A percentile compares a stretch with the other conserved stretches of the same genome.
Evolutionary conservation across 2,797 vertebrate genomes (phyloP).

Genomic region (Salmo trutta): DNA sequence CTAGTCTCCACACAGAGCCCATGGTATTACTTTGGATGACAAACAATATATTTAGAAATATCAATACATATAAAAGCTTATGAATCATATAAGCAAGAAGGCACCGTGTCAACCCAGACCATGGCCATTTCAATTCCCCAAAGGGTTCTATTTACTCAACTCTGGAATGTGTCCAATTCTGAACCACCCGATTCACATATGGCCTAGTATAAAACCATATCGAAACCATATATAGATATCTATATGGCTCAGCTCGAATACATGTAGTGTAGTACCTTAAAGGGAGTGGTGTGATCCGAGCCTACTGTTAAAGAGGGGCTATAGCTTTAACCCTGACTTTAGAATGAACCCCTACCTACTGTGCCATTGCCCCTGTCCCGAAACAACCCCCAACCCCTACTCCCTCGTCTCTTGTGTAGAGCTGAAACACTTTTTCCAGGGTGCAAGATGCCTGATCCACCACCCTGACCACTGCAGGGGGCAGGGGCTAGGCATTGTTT

Average conservation of each 20-base stretch:
- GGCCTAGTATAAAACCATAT: constrained; percentile 28
- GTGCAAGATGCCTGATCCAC: too few relatives aligned
- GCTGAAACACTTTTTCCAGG: too few relatives aligned
- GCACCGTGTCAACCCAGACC: constrained; percentile 5
- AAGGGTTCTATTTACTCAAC: background rate
- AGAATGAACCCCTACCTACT: background rate
- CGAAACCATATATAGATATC: background rate
- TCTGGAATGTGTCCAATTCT: constrained; percentile 25
- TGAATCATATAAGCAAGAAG: constrained; percentile 10
- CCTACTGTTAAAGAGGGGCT: background rate
- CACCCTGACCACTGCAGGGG: too few relatives aligned
- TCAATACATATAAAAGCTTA: constrained; percentile 42
- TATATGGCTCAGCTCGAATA: background rate
- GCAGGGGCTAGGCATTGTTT: background rate
- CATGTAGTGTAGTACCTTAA: background rate
- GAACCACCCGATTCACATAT: background rate
- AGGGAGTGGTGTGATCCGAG: constrained; percentile 3
- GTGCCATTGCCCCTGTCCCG: background rate
- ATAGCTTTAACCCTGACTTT: background rate
- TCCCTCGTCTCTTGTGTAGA: background rate
- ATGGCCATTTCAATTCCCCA: background rate
- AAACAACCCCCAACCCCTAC: background rate
- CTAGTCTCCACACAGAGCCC: constrained; percentile 12
- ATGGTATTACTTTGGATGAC: background rate
- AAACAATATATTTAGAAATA: constrained; percentile 34